Evolutionary conservation across 2,888 invertebrate genomes (phyloP).

Genomic region (Orthonychiurus folsomi): DNA sequence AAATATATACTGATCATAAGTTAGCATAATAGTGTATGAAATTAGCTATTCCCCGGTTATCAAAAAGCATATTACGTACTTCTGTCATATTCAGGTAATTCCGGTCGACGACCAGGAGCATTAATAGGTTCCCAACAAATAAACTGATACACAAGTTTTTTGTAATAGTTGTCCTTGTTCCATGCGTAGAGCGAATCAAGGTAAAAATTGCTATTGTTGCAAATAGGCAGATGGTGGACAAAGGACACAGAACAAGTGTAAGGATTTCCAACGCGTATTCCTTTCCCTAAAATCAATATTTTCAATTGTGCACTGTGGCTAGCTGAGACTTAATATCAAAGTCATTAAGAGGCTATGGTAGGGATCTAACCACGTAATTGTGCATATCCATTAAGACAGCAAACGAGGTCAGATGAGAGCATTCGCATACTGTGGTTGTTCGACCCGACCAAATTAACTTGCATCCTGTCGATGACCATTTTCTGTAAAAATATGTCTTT

Average conservation of each 20-base stretch:
- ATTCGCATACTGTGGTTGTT: slow-evolving; percentile 44
- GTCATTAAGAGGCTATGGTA: too few species aligned
- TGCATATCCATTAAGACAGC: slow-evolving; percentile 45
- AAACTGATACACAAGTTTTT: slow-evolving; percentile 89
- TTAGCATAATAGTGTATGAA: too few species aligned
- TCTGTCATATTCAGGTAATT: slow-evolving; percentile 42
- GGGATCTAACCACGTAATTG: slow-evolving; percentile 41
- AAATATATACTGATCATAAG: too few species aligned
- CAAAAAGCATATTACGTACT: slow-evolving; percentile 13
- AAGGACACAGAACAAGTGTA: slow-evolving; percentile 56
- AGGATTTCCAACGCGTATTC: slow-evolving; percentile 42
- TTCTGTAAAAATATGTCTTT: slow-evolving; percentile 17
- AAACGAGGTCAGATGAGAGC: slow-evolving; percentile 45
- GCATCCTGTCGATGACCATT: slow-evolving; percentile 40
- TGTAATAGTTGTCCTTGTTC: slow-evolving; percentile 88
- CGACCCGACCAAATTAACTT: slow-evolving; percentile 41
- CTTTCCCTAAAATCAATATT: slow-evolving; percentile 18
- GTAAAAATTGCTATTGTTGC: slow-evolving; percentile 69
- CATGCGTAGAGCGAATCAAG: slow-evolving; percentile 52
- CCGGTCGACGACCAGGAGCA: slow-evolving; percentile 60
- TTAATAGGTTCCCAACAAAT: slow-evolving; percentile 79
- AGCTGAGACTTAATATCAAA: too few species aligned
- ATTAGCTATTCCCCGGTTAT: too few species aligned
- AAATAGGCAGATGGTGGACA: slow-evolving; percentile 68
- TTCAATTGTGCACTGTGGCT: too few species aligned